These are phyloP conservation scores for Cephus pulcher DNA, from an alignment of 2,888 invertebrate species.

Conservation along the genomic window DNA sequence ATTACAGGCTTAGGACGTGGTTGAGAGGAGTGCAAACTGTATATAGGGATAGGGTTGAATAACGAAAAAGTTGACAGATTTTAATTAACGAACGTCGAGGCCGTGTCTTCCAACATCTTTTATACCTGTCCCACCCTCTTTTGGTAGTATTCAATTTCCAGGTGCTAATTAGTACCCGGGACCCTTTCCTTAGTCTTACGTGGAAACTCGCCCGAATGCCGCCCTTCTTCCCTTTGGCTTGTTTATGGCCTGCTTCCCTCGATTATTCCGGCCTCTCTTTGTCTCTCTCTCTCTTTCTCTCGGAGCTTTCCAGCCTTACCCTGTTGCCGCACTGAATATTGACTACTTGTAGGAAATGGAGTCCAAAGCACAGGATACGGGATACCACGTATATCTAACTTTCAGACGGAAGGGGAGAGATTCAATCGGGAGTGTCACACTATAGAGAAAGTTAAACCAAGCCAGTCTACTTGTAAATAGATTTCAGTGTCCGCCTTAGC, in stretches of 20 bases:
- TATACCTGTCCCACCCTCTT: constrained; percentile 1
- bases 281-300: background rate
- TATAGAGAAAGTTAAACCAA: background rate
- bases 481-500: background rate
- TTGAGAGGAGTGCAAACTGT: background rate
- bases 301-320: background rate
- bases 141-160: background rate
- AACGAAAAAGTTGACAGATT: constrained; percentile 16
- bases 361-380: background rate
- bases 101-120: background rate
- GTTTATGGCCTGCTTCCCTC: background rate
- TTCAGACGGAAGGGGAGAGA: background rate
- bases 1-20: background rate
- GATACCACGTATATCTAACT: background rate
- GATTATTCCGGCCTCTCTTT: background rate
- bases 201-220: background rate
- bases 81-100: constrained; percentile 19
- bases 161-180: background rate
- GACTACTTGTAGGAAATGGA: background rate
- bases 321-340: background rate
- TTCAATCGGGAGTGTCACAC: background rate
- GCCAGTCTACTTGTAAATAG: background rate
- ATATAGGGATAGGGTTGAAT: background rate
- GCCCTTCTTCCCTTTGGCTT: background rate
- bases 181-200: background rate